Base-by-base conservation (phyloP, 2,888 invertebrate genomes). In the Plagodis dolabraria region DNA sequence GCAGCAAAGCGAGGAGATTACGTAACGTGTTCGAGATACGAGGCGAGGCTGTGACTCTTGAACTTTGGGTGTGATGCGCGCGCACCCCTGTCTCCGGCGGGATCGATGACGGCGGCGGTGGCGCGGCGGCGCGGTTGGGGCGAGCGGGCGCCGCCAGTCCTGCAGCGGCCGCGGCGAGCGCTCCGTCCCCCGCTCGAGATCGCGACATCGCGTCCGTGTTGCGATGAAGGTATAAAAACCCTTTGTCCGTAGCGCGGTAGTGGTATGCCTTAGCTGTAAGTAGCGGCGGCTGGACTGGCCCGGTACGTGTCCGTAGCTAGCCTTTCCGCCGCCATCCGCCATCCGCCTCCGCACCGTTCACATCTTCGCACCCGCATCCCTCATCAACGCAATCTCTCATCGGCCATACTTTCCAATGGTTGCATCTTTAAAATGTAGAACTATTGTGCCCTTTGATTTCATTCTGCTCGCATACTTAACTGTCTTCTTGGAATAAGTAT, bases 141-240 rank as follows among this genome's bases (percentile, higher is more conserved):
- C 68, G 40, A 10, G 40, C 52, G 60, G 43, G 55, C 53, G 55
- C 55, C 77, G 75, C 68, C 74, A 75, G 76, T 74, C 78, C 78
- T 70, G 74, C 76, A 74, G 75, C 72, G 72, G 67, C 68, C 57
- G 69, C 67, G 63, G 66, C 68, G 69, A 74, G 73, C 76, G 77
- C 72, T 48, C 57, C 59, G 60, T 53, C 55, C 66, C 66, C 72
- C 75, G 76, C 76, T 68, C 69, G 65, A 68, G 59, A 65, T 71
- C 75, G 75, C 71, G 60, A 68, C 65, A 71, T 69, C 76, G 77
- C 64, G 71, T 69, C 76, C 79, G 79, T 82, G 89, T 91, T 89
- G 90, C 89, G 81, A 92, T 92, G 92, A 89, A 92, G 92, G 92
- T 92, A 92, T 75, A 82, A 80, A 79, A 76, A 73, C 79, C 82